Percentiles rank a stretch among this genome's conserved stretches.
These are phyloP conservation scores for Thamnophis sirtalis DNA, from an alignment of 2,113 vertebrate genomes.

Conservation along the genomic window DNA sequence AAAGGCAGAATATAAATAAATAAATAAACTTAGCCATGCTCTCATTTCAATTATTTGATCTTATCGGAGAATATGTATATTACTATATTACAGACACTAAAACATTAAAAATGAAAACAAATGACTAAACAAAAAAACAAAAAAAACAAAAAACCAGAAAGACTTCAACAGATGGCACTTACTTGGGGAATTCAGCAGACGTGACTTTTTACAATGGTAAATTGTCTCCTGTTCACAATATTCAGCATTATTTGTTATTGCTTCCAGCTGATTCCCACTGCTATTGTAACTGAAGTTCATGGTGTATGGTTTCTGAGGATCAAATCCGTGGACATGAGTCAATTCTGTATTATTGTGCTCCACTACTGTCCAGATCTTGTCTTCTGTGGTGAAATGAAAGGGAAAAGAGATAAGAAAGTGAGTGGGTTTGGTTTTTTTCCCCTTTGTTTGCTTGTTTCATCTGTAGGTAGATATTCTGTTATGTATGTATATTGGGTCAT, in stretches of 20 bases:
- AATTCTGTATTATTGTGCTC: slow-evolving; percentile 82
- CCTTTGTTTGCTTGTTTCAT: not conserved
- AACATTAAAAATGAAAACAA: not conserved
- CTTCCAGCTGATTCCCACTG: slow-evolving; percentile 78
- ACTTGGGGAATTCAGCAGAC: slow-evolving; percentile 89
- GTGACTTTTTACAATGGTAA: slow-evolving; percentile 88
- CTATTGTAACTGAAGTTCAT: slow-evolving; percentile 82
- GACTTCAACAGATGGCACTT: slow-evolving; percentile 30
- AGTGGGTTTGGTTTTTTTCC: not conserved
- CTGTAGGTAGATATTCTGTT: not conserved
- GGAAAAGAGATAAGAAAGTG: not conserved
- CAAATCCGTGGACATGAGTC: slow-evolving; percentile 73
- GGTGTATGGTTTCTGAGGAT: slow-evolving; percentile 69
- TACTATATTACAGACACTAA: not conserved
- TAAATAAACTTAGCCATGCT: not conserved
- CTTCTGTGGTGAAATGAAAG: slow-evolving; percentile 71
- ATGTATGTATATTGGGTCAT: not conserved
- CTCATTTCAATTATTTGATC: not conserved
- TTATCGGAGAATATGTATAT: not conserved
- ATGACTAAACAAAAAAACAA: not conserved
- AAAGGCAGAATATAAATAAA: not conserved
- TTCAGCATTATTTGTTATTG: slow-evolving; percentile 79
- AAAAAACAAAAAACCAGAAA: not conserved
- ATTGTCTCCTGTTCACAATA: slow-evolving; percentile 90
- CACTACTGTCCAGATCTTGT: slow-evolving; percentile 88